Evolutionary conservation across 2,888 invertebrate genomes (phyloP), one percentile per base, ranked within the genome.

Genomic region (Lagria hirta): DNA sequence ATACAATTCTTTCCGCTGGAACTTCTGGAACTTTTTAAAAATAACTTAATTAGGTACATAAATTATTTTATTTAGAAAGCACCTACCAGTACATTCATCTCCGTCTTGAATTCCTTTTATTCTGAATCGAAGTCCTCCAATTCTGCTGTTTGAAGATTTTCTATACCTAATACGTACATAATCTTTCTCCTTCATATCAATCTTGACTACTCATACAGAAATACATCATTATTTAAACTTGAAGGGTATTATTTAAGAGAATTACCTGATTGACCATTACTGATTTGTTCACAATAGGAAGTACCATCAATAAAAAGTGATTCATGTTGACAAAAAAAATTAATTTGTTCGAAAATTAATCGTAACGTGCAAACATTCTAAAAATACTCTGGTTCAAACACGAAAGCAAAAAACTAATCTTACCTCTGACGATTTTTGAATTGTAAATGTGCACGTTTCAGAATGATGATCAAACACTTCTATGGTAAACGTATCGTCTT

Each of bases 291-390:
- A 52, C 72, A 72, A 43, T 62, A 68, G 37, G 46, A 50, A 37
- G 42, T 52, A 7, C 61, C 62, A 41, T 66, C 61, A 20, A 70
- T 61, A 20, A 58, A 32, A 16, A 72, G 41, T 21, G 62, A 57
- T 43, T 69, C 70, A 4, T 41, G 32, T n/a, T 55, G 52, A 48
- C 72, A 72, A 11, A 49, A 48, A 3, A 70, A 51, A 50, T 66
- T 51, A 43, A 69, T 68, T 16, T 55, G 51, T 41, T 62, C 54
- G 41, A 71, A 66, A 37, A 55, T 50, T 15, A 71, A 42, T 18
- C 59, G 54, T 13, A 72, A 36, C 41, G 57, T 54, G 35, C 71
- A 71, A 22, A 69, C 60, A 33, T 61, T 48, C 70, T 70, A 48
- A 37, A 62, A 55, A n/a, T n/a, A 29, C 8, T 15, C 22, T 17